Percentiles rank a stretch among this genome's conserved stretches.
Conservation (phyloP, 2,888 invertebrate species). For the Luperina testacea region DNA sequence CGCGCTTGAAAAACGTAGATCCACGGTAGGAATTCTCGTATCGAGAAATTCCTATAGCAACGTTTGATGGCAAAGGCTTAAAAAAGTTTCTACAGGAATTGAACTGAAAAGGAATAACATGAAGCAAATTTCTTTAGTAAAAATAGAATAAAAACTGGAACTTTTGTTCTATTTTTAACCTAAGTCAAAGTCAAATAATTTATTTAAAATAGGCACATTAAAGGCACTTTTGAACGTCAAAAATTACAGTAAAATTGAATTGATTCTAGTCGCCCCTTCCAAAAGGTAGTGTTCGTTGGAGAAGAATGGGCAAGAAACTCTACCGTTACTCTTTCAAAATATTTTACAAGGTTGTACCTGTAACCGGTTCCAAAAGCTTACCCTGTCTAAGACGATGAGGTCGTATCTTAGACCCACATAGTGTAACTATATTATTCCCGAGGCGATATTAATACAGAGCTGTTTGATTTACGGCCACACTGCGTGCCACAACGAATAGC, state of each 20-base stretch:
- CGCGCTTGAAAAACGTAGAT: not conserved
- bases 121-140: not conserved
- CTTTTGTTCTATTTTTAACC: not conserved
- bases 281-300: too few species aligned
- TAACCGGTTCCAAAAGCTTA: not conserved
- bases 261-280: too few species aligned
- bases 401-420: not conserved
- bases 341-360: too few species aligned
- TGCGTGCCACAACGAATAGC: conserved; percentile 56
- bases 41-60: not conserved
- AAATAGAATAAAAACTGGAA: too few species aligned
- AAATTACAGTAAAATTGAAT: too few species aligned
- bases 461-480: conserved; percentile 45
- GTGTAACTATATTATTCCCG: conserved; percentile 43
- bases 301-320: too few species aligned
- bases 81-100: not conserved
- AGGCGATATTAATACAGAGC: conserved; percentile 46
- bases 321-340: too few species aligned
- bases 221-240: too few species aligned
- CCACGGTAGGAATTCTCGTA: not conserved
- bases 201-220: too few species aligned
- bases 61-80: not conserved
- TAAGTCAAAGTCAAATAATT: too few species aligned
- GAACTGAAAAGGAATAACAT: not conserved
- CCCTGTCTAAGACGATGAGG: not conserved